These are phyloP conservation scores for Scomber japonicus DNA, from an alignment of 2,113 vertebrate genomes.

Conservation along the genomic window DNA sequence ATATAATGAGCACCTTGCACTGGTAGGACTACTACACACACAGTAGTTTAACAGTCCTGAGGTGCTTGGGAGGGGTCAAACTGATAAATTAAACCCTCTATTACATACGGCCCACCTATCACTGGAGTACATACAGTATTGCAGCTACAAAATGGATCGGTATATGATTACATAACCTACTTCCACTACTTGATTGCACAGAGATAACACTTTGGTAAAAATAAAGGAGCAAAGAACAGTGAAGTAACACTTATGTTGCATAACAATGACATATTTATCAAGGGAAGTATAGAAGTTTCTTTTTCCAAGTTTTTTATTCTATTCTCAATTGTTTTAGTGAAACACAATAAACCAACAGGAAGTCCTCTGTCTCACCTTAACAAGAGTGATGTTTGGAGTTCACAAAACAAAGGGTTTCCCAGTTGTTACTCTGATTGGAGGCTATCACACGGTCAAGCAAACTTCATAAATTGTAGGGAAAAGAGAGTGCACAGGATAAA, in stretches of 20 bases:
- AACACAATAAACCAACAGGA: slow-evolving; percentile 30
- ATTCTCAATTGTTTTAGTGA: slow-evolving; percentile 31
- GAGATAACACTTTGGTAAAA: slow-evolving; percentile 61
- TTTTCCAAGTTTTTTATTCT: slow-evolving; percentile 13
- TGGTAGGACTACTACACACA: background rate
- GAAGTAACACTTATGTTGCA: slow-evolving; percentile 45
- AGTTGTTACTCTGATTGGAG: background rate
- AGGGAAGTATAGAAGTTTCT: background rate
- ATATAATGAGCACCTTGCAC: background rate
- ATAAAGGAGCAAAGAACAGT: slow-evolving; percentile 45
- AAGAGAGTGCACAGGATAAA: background rate
- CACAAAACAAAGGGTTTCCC: slow-evolving; percentile 16
- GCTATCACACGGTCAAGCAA: background rate
- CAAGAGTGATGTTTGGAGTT: slow-evolving; percentile 19
- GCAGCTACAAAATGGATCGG: slow-evolving; percentile 7
- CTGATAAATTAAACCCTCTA: slow-evolving; percentile 2
- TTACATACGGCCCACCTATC: background rate
- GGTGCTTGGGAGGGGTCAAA: background rate
- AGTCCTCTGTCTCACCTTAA: slow-evolving; percentile 23
- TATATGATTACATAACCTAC: slow-evolving; percentile 52
- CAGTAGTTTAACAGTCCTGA: background rate
- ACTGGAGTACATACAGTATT: background rate
- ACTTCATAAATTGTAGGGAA: background rate
- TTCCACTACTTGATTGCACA: slow-evolving; percentile 43
- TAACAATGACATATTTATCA: slow-evolving; percentile 28